phyloP scores from a whole-genome alignment of 23 tunicate genomes.

The Pegea sp. region DNA sequence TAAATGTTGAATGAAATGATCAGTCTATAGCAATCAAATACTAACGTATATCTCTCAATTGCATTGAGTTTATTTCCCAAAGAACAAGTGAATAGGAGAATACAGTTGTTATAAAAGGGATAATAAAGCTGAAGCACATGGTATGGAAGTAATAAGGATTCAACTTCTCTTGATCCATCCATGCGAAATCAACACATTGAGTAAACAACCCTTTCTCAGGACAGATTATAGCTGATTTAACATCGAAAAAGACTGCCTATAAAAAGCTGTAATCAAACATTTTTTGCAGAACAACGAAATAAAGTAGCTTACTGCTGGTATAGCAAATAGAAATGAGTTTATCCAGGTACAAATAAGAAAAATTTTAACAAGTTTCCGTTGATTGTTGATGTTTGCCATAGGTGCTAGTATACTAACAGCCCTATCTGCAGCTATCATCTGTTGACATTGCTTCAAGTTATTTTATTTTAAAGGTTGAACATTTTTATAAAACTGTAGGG shows the following conservation, averaged over 20 bases:
- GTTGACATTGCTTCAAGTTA: not conserved
- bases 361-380: constrained; percentile 21
- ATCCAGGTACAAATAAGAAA: constrained; percentile 43
- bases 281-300: too few species aligned
- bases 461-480: too few species aligned
- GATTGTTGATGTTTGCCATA: constrained; percentile 13
- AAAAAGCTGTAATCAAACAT: too few species aligned
- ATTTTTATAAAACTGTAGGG: too few species aligned
- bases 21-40: not conserved
- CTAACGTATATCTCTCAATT: constrained; percentile 23
- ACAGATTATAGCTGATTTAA: constrained; percentile 1
- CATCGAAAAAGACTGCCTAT: constrained; percentile 10
- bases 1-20: not conserved
- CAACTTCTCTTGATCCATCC: not conserved
- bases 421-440: constrained; percentile 61
- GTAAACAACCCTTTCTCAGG: constrained; percentile 5
- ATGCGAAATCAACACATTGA: constrained; percentile 21
- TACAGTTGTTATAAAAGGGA: constrained; percentile 19
- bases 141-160: constrained; percentile 30
- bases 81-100: constrained; percentile 19
- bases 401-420: constrained; percentile 31
- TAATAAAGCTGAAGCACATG: constrained; percentile 38
- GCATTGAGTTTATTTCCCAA: constrained; percentile 27
- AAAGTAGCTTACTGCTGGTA: constrained; percentile 82
- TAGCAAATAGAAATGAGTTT: constrained; percentile 15